A percentile compares a stretch with the other conserved stretches of the same genome.
Conservation (phyloP, 2,888 invertebrate species). For the Furcula furcula region DNA sequence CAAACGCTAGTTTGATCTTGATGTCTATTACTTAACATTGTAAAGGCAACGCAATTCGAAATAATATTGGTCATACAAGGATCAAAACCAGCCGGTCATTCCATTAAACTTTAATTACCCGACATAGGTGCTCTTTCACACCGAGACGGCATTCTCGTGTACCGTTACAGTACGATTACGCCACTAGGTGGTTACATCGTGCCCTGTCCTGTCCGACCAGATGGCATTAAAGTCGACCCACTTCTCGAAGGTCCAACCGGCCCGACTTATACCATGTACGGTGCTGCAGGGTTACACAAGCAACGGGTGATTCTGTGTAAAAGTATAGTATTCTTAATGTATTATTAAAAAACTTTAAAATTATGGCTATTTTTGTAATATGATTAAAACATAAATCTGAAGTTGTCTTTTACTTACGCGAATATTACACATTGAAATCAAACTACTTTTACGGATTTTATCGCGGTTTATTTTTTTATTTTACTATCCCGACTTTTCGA, state of each 20-base stretch:
- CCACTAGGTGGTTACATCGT: slow-evolving; percentile 52
- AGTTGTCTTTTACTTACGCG: too few relatives aligned
- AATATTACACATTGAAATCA: too few relatives aligned
- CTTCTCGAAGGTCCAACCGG: slow-evolving; percentile 71
- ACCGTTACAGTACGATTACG: slow-evolving; percentile 57
- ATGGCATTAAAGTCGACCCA: slow-evolving; percentile 74
- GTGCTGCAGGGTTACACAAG: slow-evolving; percentile 68
- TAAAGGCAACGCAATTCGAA: slow-evolving; percentile 3
- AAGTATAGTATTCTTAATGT: slow-evolving; percentile 33
- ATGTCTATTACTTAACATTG: too few relatives aligned
- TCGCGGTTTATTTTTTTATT: too few relatives aligned
- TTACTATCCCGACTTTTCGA: too few relatives aligned
- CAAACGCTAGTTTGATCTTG: too few relatives aligned
- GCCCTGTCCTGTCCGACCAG: slow-evolving; percentile 65
- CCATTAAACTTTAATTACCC: slow-evolving; percentile 40
- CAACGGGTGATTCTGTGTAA: slow-evolving; percentile 24
- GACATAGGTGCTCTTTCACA: slow-evolving; percentile 35
- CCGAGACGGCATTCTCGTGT: slow-evolving; percentile 35
- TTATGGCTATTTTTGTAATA: slow-evolving; percentile 19
- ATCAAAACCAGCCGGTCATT: slow-evolving; percentile 26
- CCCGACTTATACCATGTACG: slow-evolving; percentile 61
- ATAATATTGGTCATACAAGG: slow-evolving; percentile 25
- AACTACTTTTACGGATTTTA: too few relatives aligned
- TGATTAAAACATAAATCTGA: slow-evolving; percentile 38
- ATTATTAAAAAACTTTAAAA: slow-evolving; percentile 23